Evolutionary conservation across 1,140 invertebrate species (phyloP), one percentile per base, ranked within the genome.

Genomic region (Drosophila novamexicana): DNA sequence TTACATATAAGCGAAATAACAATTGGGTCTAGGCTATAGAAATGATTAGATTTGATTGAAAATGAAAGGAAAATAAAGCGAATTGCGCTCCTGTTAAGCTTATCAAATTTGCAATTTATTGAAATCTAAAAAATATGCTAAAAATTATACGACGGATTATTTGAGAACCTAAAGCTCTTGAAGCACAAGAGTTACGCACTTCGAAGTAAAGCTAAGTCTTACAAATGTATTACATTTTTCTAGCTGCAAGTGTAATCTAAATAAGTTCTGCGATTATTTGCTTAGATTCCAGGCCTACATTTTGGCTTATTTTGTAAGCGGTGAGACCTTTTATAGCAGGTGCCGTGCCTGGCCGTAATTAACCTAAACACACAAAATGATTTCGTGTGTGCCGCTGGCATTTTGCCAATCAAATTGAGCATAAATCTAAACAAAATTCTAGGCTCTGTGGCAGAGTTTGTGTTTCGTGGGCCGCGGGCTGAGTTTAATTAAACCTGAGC

Each of bases 371-470:
- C 49, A 63, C 65, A 74, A 69, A 68, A 74, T 59, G 64, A 73
- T 68, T 63, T 70, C 57, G 53, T 71, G 57, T 47, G 45, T 56
- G 67, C 66, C 58, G 52, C 49, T 66, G 79, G 73, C 83, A 83
- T 79, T 88, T 79, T 40, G 52, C 50, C 58, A 88, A 88, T 88
- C 69, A 77, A 79, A 86, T 88, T 88, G 82, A 86, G 83, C 82
- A 88, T 88, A 82, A 82, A 86, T 88, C 72, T 58, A 86, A 86
- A 77, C 62, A 79, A 69, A 77, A 77, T 77, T 71, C 67, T 68
- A 73, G 68, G 36, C 61, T 67, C 54, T 42, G 22, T 61, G 67
- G 56, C 57, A 57, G 47, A 62, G 47, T 73, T 68, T 45, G 29
- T 49, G 59, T 57, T 47, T 34, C 9, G 34, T 16, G 37, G 22